phyloP scores from a whole-genome alignment of 2,113 vertebrate genomes.

The Phalacrocorax carbo region DNA sequence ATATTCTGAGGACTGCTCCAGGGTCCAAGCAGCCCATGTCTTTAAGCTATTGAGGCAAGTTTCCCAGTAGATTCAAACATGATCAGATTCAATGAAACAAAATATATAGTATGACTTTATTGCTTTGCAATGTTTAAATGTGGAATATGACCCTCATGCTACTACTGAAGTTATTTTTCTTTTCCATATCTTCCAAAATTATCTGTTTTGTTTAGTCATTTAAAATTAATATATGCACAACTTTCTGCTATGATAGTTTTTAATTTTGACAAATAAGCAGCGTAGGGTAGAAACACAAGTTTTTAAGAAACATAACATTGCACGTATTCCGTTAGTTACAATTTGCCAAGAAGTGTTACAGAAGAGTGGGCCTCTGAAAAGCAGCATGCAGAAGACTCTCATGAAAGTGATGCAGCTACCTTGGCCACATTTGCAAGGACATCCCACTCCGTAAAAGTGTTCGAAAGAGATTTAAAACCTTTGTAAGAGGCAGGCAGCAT shows the following conservation, averaged over 20 bases:
- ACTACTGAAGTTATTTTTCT: not conserved
- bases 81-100: not conserved
- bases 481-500: not conserved
- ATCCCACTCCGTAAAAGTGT: not conserved
- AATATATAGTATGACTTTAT: not conserved
- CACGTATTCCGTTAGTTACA: not conserved
- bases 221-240: not conserved
- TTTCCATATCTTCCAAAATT: not conserved
- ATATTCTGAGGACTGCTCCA: not conserved
- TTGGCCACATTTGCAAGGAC: not conserved
- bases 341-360: not conserved
- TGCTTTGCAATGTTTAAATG: not conserved
- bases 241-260: not conserved
- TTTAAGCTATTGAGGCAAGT: not conserved
- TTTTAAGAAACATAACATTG: not conserved
- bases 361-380: not conserved
- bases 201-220: not conserved
- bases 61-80: not conserved
- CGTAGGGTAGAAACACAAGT: not conserved
- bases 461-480: not conserved
- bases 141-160: not conserved
- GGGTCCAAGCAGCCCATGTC: not conserved
- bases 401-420: not conserved
- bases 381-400: not conserved
- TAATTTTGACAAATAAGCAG: not conserved